Base-by-base conservation (phyloP, 1,140 invertebrate genomes). In the Galleria mellonella region DNA sequence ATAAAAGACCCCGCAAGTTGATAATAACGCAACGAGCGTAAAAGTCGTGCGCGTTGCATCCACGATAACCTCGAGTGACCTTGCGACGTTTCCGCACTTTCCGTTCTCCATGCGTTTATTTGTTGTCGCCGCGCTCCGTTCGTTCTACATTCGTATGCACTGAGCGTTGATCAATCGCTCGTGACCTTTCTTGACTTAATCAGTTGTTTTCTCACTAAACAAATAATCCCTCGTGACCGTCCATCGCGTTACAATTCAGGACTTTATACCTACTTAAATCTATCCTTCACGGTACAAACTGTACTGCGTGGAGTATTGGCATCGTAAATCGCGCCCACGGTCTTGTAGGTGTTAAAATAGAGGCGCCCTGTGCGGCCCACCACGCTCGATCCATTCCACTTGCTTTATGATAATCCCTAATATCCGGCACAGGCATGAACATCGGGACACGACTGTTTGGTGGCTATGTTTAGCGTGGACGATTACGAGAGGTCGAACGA, bases 371-470 rank as follows among this genome's bases (percentile, higher is more conserved):
- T 79, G 75, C 72, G 78, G 51, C 60, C 62, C 66, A 56, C 49
- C 57, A 55, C 52, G 66, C 55, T 64, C 75, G 65, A 71, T 76
- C 64, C 61, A 68, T 62, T 76, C 72, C 66, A 74, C 70, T 68
- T 71, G 68, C 58, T 77, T 77, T 76, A 77, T 79, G 72, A 76
- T 78, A 78, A 83, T 79, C 73, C 75, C 62, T 61, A 74, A 79
- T 83, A 79, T 83, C 75, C 73, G 73, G 72, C 63, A 57, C 58
- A 50, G 55, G 56, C 50, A 48, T 41, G 40, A 23, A 23, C 17
- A 23, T 23, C 17, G 17, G 17, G 17, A 23, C 17, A 23, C 17
- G 17, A 23, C 17, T 23, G 17, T 23, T 23, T 6, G 17, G 17
- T 40, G 51, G 50, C 56, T 76, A 73, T 66, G 52, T 74, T 72